A percentile compares a stretch with the other conserved stretches of the same genome.
Evolutionary conservation across 2,797 vertebrate species (phyloP).

Genomic region (Dendrocincla fuliginosa): DNA sequence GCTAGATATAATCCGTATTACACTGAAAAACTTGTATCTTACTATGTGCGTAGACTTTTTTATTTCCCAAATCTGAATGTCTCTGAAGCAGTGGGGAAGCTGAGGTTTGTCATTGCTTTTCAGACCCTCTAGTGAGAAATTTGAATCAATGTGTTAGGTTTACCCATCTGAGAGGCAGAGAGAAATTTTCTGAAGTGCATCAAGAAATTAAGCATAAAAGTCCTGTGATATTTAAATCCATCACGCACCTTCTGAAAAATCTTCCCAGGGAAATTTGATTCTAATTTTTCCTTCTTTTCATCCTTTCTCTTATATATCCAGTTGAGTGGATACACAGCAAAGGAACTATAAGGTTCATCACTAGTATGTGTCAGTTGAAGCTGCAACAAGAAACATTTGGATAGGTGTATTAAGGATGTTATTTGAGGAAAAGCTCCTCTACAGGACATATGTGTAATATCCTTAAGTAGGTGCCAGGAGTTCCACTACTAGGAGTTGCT

Average conservation of each 20-base stretch:
- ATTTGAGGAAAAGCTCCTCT: neutral
- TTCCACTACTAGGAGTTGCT: neutral
- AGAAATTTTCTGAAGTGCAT: neutral
- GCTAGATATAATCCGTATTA: neutral
- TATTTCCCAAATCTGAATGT: neutral
- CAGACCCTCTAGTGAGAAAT: neutral
- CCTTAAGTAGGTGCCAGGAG: neutral
- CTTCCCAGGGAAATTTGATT: neutral
- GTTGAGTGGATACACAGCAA: neutral
- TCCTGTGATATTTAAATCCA: neutral
- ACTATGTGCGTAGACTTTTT: neutral
- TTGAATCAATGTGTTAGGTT: neutral
- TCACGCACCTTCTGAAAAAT: neutral
- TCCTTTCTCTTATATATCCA: neutral
- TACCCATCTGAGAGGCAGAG: neutral
- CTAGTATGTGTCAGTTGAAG: neutral
- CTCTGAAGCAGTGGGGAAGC: neutral
- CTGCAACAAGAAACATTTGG: neutral
- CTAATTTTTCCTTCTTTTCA: neutral
- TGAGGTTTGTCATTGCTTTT: neutral
- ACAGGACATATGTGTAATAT: accelerated
- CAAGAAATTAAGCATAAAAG: neutral
- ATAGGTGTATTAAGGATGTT: neutral
- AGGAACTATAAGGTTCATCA: neutral
- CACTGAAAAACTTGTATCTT: neutral